Conservation (phyloP, 2,797 vertebrate species). For the Momotus momota region DNA sequence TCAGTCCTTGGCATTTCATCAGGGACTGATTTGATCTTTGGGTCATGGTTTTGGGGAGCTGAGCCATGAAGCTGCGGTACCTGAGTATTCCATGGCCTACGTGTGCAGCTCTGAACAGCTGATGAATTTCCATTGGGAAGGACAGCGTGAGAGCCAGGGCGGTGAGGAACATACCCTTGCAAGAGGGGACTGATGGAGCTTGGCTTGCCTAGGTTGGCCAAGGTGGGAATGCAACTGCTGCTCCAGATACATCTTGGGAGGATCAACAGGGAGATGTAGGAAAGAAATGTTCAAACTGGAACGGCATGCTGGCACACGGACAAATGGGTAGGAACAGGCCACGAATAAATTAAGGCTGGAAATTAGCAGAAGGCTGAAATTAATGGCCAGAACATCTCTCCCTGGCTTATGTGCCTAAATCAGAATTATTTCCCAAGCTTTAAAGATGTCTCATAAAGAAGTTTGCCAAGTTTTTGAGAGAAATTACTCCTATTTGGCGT, state of each 20-base stretch:
- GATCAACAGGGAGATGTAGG: neutral
- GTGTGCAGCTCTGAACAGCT: neutral
- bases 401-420: neutral
- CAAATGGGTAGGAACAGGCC: conserved; percentile 30
- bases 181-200: neutral
- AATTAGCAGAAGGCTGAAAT: conserved; percentile 52
- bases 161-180: neutral
- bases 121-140: neutral
- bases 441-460: conserved; percentile 14
- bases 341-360: conserved; percentile 46
- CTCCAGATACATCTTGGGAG: neutral
- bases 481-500: conserved; percentile 22
- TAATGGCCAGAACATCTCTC: conserved; percentile 18
- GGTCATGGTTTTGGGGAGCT: neutral
- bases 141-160: accelerated
- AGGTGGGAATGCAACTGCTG: neutral
- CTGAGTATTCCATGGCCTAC: neutral
- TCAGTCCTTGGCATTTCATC: neutral
- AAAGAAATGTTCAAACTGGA: conserved; percentile 20
- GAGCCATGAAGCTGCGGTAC: neutral
- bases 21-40: neutral
- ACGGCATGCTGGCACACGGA: neutral
- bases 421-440: conserved; percentile 31
- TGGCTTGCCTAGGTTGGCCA: neutral
- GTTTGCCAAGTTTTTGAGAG: conserved; percentile 23